Evolutionary conservation across 2,113 vertebrate genomes (phyloP), one percentile per base, ranked within the genome.

Genomic region (Triplophysa siluroides): DNA sequence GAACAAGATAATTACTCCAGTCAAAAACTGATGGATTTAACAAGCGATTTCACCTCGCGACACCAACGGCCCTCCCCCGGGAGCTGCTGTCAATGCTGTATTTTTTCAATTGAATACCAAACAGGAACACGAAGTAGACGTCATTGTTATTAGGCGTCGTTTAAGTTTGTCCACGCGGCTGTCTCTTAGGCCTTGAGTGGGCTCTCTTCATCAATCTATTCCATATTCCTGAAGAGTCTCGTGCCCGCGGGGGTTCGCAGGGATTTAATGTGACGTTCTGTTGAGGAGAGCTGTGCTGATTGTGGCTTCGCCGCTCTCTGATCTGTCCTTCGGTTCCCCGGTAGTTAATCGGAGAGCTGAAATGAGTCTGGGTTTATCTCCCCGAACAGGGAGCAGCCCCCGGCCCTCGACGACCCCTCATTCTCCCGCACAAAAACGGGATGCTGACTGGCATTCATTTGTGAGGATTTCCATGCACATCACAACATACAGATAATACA

Each of bases 1-100:
- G 82, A 85, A 82, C 67, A 24, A 82, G 80, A 84, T 87, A 85
- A 87, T 87, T 87, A 83, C 78, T 69, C 33, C 61, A 79, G 80
- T 80, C 52, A 84, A 80, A 81, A 80, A 73, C 43, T 80, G 68
- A 26, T 62, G 64, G 73, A 79, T 83, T 78, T 78, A 82, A 41
- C 60, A 47, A 68, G 8, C 45, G 70, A 83, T 81, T 84, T 71
- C 76, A 71, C 70, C 69, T 75, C 60, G 61, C 26, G 54, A 64
- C 33, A 67, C 47, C 52, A 58, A 52, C 50, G 16, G 43, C 63
- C 47, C 67, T 77, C 43, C 43, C n/a, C 7, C 0, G 47, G 38
- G 61, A 74, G 65, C 33, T 9, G 43, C 33, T 24, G 21, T 50
- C 43, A 61, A 50, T 72, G 77, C 23, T 70, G 68, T 61, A 60